Base-by-base conservation (phyloP, 2,888 invertebrate species). In the Phaedon cochleariae region DNA sequence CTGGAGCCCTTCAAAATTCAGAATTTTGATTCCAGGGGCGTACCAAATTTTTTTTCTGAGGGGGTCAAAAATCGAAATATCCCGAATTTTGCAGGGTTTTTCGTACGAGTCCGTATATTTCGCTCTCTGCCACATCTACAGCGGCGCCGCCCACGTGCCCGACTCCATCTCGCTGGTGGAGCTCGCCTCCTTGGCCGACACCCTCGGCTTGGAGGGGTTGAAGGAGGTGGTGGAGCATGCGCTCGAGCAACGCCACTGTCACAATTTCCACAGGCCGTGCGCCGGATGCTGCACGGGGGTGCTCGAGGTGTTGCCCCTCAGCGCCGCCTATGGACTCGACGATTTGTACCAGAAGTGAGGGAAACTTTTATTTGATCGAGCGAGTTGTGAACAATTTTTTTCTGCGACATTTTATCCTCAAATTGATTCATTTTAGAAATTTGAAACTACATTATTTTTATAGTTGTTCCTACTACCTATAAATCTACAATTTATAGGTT, bases 221-320 rank as follows among this genome's bases (percentile, higher is more conserved):
- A 96, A 95, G 80, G 95, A 97, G 84, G 94, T 96, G 1, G 94
- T 96, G 0, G 92, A 92, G 79, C 92, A 94, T 76, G 93, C 94
- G 0, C 85, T 97, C 31, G 94, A 94, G 83, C 79, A 77, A 55
- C 74, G 82, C 82, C 95, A 94, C 82, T 97, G 97, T 80, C 97
- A 98, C 83, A 91, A 95, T 82, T 97, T 98, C 82, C 97, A 98
- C 80, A 92, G 93, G 86, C 97, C 97, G 0, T 98, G 97, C 82
- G 88, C 92, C 51, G 90, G 92, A 31, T 97, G 97, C 82, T 90
- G 92, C 17, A 90, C 92, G 51, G 95, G 95, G 4, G 93, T 96
- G 1, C 84, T 95, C 34, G 96, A 97, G 81, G 72, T 96, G 69
- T 86, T 97, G 74, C 93, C 95, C 0, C 85, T 97, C 46, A 91